Percentiles rank a stretch among this genome's conserved stretches.
These are phyloP conservation scores for Leptopilina clavipes DNA, from an alignment of 1,140 invertebrate species.

Conservation along the genomic window DNA sequence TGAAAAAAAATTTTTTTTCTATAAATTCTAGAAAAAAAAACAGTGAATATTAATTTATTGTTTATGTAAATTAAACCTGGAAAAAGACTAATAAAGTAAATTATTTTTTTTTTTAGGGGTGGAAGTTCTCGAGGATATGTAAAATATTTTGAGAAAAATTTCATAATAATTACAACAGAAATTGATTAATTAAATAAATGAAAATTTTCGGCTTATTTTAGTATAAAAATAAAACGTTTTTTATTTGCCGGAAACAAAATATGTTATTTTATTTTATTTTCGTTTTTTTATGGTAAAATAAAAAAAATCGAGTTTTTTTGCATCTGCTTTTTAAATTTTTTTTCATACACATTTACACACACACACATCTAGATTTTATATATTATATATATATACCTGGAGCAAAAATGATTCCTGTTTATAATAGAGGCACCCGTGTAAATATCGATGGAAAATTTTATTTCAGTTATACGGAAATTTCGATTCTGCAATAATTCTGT, in stretches of 20 bases:
- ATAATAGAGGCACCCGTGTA: not conserved
- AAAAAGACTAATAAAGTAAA: too few relatives aligned
- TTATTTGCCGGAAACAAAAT: not conserved
- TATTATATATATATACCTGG: not conserved
- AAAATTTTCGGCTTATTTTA: not conserved
- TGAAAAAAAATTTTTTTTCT: too few relatives aligned
- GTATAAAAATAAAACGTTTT: not conserved
- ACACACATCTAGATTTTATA: too few relatives aligned
- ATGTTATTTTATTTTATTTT: not conserved
- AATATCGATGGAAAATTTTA: not conserved
- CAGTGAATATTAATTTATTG: too few relatives aligned
- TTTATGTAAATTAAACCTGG: too few relatives aligned
- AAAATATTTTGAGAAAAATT: not conserved
- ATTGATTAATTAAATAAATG: not conserved
- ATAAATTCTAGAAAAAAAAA: too few relatives aligned
- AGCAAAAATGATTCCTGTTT: not conserved
- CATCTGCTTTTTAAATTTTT: not conserved
- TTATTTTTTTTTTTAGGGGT: not conserved
- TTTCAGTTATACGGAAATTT: not conserved
- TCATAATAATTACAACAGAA: not conserved
- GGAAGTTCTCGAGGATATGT: not conserved
- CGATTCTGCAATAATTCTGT: too few relatives aligned
- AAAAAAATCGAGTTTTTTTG: slow-evolving; percentile 3
- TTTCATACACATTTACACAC: not conserved
- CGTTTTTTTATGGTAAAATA: not conserved